Base-by-base conservation (phyloP, 2,888 invertebrate species). In the Lasioglossum figueresi region DNA sequence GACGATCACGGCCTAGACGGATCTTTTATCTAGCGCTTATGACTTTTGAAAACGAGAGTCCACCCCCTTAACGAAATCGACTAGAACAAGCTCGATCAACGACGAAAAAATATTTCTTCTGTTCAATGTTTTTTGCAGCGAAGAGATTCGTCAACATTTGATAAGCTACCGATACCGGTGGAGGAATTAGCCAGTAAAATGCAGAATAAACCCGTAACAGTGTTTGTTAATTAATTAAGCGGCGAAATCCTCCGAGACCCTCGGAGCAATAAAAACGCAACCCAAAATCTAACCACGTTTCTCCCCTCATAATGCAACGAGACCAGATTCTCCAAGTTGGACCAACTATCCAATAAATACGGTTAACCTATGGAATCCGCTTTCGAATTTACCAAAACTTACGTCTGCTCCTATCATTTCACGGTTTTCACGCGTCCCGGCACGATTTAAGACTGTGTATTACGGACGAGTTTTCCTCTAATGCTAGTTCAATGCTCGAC, bases 241-340 rank as follows among this genome's bases (percentile, higher is more conserved):
- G 76, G 56, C 70, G 14, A 70, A 70, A 5, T 56, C 73, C 72
- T n/a, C 37, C 27, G 34, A 63, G 68, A 68, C 34, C 1, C 66
- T 73, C 52, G 68, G 31, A 75, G 70, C 70, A 23, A 76, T 75
- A 78, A 85, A 78, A 80, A 82, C 45, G 40, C 48, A 72, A 78
- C 43, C 80, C 74, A 56, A 72, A 85, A 78, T 80, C 82, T 76
- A 79, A 82, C 82, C 82, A 59, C 76, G 59, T 56, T 73, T 79
- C 82, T 52, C 82, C 73, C 86, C 80, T 87, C 76, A 83, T 82
- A 85, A 87, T 85, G 86, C 80, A 85, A 76, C 68, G 78, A 78
- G 77, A 83, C 85, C 40, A 45, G 63, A 68, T 78, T 76, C 78
- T 80, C 80, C 82, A 78, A 45, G 72, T 85, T 68, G 75, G 73